These are phyloP conservation scores for Parapsyche elsis DNA, from an alignment of 1,140 invertebrate species.

Conservation along the genomic window DNA sequence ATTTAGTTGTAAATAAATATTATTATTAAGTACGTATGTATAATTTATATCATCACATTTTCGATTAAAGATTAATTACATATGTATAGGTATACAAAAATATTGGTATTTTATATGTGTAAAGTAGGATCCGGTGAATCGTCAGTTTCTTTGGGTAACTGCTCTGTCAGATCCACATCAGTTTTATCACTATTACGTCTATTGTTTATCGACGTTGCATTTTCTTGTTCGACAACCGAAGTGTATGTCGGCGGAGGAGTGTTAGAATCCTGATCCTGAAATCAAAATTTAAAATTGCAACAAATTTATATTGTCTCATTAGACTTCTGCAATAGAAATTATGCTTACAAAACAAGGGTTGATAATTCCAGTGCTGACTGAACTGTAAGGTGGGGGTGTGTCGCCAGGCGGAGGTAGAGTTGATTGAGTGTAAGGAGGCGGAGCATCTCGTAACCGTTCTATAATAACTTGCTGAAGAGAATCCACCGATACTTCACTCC, in stretches of 20 bases:
- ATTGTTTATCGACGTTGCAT: background rate
- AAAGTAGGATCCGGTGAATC: constrained; percentile 14
- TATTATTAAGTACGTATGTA: background rate
- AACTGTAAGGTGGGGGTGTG: constrained; percentile 47
- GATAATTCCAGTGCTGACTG: constrained; percentile 35
- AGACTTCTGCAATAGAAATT: background rate
- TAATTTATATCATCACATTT: constrained; percentile 2
- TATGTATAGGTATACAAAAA: background rate
- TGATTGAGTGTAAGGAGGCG: constrained; percentile 45
- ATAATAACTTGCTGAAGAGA: constrained; percentile 47
- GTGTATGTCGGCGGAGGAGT: constrained; percentile 19
- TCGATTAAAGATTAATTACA: background rate
- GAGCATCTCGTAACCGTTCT: constrained; percentile 49
- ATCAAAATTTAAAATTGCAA: background rate
- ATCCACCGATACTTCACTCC: constrained; percentile 35
- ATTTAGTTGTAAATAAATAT: background rate
- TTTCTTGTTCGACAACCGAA: background rate
- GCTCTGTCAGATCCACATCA: background rate
- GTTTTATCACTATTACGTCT: constrained; percentile 1
- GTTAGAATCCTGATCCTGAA: constrained; percentile 38
- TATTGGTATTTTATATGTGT: constrained; percentile 19
- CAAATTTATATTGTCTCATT: background rate
- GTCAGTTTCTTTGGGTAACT: constrained; percentile 1
- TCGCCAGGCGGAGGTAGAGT: constrained; percentile 38
- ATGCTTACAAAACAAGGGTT: constrained; percentile 52